phyloP scores from a whole-genome alignment of 2,797 vertebrate genomes.

The Phataginus tetradactyla region DNA sequence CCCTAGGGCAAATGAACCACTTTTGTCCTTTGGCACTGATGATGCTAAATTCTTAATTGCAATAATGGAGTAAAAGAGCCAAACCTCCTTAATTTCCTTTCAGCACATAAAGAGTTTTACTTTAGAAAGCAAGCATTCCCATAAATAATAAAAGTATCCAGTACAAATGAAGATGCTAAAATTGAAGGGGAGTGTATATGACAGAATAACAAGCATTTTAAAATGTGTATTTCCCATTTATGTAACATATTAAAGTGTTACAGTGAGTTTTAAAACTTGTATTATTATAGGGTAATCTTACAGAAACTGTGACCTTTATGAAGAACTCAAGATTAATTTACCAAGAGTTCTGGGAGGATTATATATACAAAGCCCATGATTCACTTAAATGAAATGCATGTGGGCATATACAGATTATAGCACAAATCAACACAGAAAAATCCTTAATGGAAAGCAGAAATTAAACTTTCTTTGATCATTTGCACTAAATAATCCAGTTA shows the following conservation, averaged over 20 bases:
- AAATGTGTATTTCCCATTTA: neutral
- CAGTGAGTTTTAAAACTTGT: conserved; percentile 60
- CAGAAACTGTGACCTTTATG: neutral
- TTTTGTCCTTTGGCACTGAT: conserved; percentile 87
- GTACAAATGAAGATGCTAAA: conserved; percentile 78
- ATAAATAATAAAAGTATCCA: conserved; percentile 85
- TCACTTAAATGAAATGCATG: conserved; percentile 60
- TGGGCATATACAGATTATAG: neutral
- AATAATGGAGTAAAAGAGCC: conserved; percentile 87
- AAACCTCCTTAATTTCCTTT: conserved; percentile 85
- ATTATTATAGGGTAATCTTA: conserved; percentile 38
- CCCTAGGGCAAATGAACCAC: conserved; percentile 87
- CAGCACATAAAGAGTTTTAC: conserved; percentile 74
- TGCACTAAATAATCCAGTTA: conserved; percentile 52
- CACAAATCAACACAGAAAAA: conserved; percentile 50
- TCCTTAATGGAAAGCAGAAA: conserved; percentile 48
- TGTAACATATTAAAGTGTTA: conserved; percentile 55
- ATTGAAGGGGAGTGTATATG: conserved; percentile 49
- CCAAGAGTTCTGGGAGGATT: conserved; percentile 47
- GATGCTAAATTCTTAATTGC: conserved; percentile 90
- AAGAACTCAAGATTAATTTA: conserved; percentile 71
- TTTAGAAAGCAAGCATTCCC: conserved; percentile 83
- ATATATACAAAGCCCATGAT: neutral
- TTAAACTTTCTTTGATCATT: conserved; percentile 58
- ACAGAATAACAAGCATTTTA: neutral